Evolutionary conservation across 1,140 invertebrate genomes (phyloP).

Genomic region (Drosophila lini): DNA sequence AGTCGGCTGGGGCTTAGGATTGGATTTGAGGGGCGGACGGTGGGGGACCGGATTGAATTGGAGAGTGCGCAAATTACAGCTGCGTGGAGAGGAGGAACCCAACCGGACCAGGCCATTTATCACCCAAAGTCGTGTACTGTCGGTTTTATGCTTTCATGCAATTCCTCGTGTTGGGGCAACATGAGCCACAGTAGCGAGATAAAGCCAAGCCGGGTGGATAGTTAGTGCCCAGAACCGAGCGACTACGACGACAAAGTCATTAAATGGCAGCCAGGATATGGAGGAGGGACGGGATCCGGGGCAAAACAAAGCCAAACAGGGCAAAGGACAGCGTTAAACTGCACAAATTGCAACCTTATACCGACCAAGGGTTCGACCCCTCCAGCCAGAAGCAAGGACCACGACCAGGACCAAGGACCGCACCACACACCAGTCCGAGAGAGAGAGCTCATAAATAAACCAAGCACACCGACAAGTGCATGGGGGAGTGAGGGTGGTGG

Average conservation of each 20-base stretch:
- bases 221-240: conserved; percentile 39
- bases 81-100: conserved; percentile 25
- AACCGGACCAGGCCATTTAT: conserved; percentile 69
- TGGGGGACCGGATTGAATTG: conserved; percentile 12
- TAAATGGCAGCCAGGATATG: conserved; percentile 53
- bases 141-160: conserved; percentile 81
- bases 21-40: conserved; percentile 2
- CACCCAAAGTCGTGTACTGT: conserved; percentile 82
- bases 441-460: conserved; percentile 73
- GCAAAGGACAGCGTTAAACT: conserved; percentile 81
- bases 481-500: conserved; percentile 13
- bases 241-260: conserved; percentile 77
- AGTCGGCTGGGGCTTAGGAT: conserved; percentile 29
- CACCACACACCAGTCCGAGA: conserved; percentile 42
- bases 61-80: conserved; percentile 71
- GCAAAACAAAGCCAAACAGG: conserved; percentile 48
- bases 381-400: conserved; percentile 29
- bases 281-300: neutral
- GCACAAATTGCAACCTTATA: conserved; percentile 82
- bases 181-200: conserved; percentile 61
- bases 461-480: conserved; percentile 61
- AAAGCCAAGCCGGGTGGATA: conserved; percentile 34
- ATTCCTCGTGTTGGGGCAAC: conserved; percentile 79
- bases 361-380: conserved; percentile 24
- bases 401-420: neutral